Base-by-base conservation (phyloP, 2,113 vertebrate genomes). In the Sardina pilchardus region DNA sequence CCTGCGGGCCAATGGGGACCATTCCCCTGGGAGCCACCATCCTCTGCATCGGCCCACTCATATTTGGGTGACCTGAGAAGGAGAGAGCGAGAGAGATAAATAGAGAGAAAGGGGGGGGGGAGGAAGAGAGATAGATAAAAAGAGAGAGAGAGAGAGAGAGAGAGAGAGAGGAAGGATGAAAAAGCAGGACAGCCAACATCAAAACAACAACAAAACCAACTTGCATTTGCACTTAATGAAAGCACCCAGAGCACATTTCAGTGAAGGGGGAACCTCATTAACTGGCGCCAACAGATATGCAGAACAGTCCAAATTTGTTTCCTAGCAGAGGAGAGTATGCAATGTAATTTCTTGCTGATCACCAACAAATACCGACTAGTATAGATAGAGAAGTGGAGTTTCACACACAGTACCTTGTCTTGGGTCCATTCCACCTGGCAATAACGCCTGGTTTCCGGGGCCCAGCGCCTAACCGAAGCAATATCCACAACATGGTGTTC, bases 21-120 rank as follows among this genome's bases (percentile, higher is more conserved):
- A 99, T 99, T 92, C 97, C 98, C 93, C 98, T 95, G 16, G 98
- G 98, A 87, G 97, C 96, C 89, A 97, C 98, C 98, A 99, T 99
- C 93, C 98, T 95, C 93, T 99, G 98, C 97, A 99, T 98, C 1
- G 98, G 97, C 63, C 98, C 98, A 81, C 96, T 97, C 97, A 99
- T 99, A 90, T 96, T 98, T 91, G 97, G 97, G 95, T 99, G 98
- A 85, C 97, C 98, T 99, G 90, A 80, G 87, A 93, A 3, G 14
- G 63, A 80, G 39, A 84, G 21, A 39, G 42, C 4, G 2, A 83
- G 47, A 26, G 36, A 82, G 85, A 34, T 0, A 10, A 7, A 63
- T 4, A 26, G 24, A n/a, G n/a, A n/a, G n/a, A n/a, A n/a, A n/a
- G n/a, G n/a, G 5, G 3, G 19, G 78, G 12, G 1, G 82, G 42